Percentiles rank a stretch among this genome's conserved stretches.
phyloP scores from a whole-genome alignment of 2,797 vertebrate genomes.

The Bradypodion ventrale region DNA sequence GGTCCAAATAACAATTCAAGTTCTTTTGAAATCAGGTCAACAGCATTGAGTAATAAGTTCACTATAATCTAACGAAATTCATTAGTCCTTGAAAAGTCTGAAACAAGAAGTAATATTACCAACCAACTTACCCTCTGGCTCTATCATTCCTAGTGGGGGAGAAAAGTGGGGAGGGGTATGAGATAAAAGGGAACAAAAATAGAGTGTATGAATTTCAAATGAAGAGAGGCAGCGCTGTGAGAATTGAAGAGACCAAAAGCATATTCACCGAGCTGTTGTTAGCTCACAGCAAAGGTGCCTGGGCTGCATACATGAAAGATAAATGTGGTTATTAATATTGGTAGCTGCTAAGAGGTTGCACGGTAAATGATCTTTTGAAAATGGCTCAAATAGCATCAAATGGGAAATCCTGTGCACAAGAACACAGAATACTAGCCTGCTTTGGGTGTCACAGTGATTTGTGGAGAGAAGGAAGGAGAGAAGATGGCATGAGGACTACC shows the following conservation, averaged over 20 bases:
- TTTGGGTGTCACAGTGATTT: constrained; percentile 41
- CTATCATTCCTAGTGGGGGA: constrained; percentile 44
- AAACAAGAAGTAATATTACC: constrained; percentile 56
- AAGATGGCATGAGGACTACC: neutral
- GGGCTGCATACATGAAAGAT: constrained; percentile 50
- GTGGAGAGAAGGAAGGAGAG: constrained; percentile 16
- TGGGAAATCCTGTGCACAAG: constrained; percentile 44
- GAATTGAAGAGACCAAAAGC: constrained; percentile 64
- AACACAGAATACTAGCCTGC: constrained; percentile 51
- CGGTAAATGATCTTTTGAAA: constrained; percentile 13
- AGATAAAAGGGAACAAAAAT: constrained; percentile 68
- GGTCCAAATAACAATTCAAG: constrained; percentile 68
- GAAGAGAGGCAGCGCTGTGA: constrained; percentile 54
- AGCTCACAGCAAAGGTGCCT: constrained; percentile 26
- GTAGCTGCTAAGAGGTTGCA: neutral
- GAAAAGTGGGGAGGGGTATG: constrained; percentile 1
- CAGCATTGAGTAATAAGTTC: constrained; percentile 67
- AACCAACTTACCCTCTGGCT: constrained; percentile 49
- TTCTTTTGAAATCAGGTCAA: constrained; percentile 68
- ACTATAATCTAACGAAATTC: constrained; percentile 73
- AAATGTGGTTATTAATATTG: constrained; percentile 51
- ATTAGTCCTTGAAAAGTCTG: constrained; percentile 72
- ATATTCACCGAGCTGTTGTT: constrained; percentile 44
- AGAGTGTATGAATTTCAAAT: constrained; percentile 55
- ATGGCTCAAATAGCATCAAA: neutral